Evolutionary conservation across 2,113 vertebrate genomes (phyloP), one percentile per base, ranked within the genome.

Genomic region (Petrocephalus zakoni): DNA sequence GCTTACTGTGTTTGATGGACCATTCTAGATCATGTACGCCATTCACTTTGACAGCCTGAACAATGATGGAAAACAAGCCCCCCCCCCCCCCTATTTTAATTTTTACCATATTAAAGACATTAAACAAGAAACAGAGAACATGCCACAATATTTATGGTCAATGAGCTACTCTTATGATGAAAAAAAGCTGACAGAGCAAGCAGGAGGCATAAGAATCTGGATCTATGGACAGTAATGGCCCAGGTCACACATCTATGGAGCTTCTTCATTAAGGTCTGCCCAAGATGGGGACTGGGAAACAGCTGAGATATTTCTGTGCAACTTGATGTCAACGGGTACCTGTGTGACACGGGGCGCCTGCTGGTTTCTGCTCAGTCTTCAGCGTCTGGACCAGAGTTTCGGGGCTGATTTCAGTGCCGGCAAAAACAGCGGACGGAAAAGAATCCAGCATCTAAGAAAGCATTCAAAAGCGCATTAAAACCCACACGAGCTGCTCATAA

Each of bases 301-400:
- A 10, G 19, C 29, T 34, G 29, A 19, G 72, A 42, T 15, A 78
- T 8, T 78, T 42, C 11, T 78, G 72, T 78, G 34, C 34, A 68
- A 42, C 34, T 13, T 42, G 34, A 6, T 42, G 5, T 17, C 72
- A 42, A 19, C 15, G 37, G 34, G 19, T 83, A 88, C 87, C 92
- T 91, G 89, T 90, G 0, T 56, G 90, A 13, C 21, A 84, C 56
- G 68, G 72, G 0, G 68, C 85, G 0, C 82, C 88, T 17, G 87
- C 68, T 37, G 92, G 85, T 25, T 90, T 88, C 15, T 94, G 90
- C 13, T 93, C 90, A 25, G 91, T 84, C 61, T 90, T 93, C 82
- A 95, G 90, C 1, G 93, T 94, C 87, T 95, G 95, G 0, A 94
- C 92, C 56, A 96, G 93, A 15, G 90, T 91, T 47, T 95, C 94